Base-by-base conservation (phyloP, 2,797 vertebrate genomes). In the Mormyrops boulengeri region DNA sequence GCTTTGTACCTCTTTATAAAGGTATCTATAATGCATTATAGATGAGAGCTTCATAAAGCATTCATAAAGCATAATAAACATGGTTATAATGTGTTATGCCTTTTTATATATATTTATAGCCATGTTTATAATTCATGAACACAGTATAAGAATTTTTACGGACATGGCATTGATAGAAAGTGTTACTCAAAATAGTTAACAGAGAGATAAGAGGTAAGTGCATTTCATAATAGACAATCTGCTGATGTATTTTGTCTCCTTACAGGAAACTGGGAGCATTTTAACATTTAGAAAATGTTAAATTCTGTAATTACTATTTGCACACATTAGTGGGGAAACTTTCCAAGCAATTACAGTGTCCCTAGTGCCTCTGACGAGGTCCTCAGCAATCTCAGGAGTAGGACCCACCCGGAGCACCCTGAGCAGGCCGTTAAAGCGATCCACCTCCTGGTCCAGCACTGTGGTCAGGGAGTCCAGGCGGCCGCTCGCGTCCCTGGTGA, bases 381-480 rank as follows among this genome's bases (percentile, higher is more conserved):
- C 30, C 66, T 5, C 30, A 34, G 66, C 4, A 5, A 34, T 6
- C 1, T 0, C 4, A 34, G 30, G 66, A 1, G 4, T 4, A 2
- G 34, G 4, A 41, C 88, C 94, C 93, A 97, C 96, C 88, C 93
- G 92, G 22, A 97, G 92, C 38, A 97, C 90, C 87, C 80, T 92
- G 22, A 97, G 94, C 91, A 98, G 94, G 38, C 92, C 95, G 93
- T 97, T 98, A 91, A 97, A 98, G 49, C 97, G 95, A 92, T 97
- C 96, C 73, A 95, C 93, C 94, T 98, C 97, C 92, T 97, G 97
- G 87, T 95, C 95, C 50, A 97, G 94, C 52, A 98, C 96, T 0
- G 96, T 97, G 57, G 97, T 98, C 88, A 98, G 92, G 30, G 97
- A 97, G 93, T 97, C 96, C n/a, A 96, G 41, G 1, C 96, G 95